Conservation (phyloP, 2,888 invertebrate genomes). For the Diplolepis rosae region DNA sequence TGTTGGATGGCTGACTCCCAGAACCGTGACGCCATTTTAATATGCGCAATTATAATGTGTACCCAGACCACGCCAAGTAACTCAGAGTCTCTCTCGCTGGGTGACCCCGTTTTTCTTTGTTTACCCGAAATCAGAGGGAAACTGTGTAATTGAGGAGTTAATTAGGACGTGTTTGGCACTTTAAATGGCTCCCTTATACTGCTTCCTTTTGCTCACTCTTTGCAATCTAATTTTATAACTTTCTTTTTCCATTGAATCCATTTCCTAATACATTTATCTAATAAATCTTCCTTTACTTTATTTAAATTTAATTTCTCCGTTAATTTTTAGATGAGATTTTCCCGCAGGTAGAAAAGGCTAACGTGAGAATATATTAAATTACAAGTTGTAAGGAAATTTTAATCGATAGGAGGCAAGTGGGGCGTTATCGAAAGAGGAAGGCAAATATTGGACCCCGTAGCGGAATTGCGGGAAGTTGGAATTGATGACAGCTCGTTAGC, state of each 20-base stretch:
- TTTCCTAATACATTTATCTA: background rate
- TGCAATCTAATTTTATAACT: background rate
- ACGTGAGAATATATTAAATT: conserved; percentile 30
- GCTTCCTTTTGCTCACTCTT: background rate
- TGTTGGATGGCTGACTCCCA: conserved; percentile 55
- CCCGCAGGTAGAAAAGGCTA: background rate
- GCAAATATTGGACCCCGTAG: conserved; percentile 25
- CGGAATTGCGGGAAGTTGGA: conserved; percentile 41
- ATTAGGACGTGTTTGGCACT: conserved; percentile 70
- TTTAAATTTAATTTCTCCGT: too few species aligned
- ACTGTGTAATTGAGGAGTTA: conserved; percentile 72
- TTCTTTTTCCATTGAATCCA: background rate
- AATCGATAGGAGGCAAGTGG: conserved; percentile 17
- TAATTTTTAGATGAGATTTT: conserved; percentile 45
- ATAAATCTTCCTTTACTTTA: too few species aligned
- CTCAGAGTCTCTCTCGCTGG: conserved; percentile 35
- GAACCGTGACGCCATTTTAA: conserved; percentile 70
- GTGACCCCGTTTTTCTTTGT: conserved; percentile 62
- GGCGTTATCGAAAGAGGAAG: conserved; percentile 30
- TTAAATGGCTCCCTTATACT: conserved; percentile 64
- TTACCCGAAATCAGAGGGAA: conserved; percentile 63
- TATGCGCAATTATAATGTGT: conserved; percentile 73
- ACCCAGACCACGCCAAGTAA: conserved; percentile 53
- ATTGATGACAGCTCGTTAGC: conserved; percentile 68
- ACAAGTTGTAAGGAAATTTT: conserved; percentile 11